A percentile compares a stretch with the other conserved stretches of the same genome.
These are phyloP conservation scores for Passer montanus DNA, from an alignment of 2,113 vertebrate species.

Conservation along the genomic window DNA sequence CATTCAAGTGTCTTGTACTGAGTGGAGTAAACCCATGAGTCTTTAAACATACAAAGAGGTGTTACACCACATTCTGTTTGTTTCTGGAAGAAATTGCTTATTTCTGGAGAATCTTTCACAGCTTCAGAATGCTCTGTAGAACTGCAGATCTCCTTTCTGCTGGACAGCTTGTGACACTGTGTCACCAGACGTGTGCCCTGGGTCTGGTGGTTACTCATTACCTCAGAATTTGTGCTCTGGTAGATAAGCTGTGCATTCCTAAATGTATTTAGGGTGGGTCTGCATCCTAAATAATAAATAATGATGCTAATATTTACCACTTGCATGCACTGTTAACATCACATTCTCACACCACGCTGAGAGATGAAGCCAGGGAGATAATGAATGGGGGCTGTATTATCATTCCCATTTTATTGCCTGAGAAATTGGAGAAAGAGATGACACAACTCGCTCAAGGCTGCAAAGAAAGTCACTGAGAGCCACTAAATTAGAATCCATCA, in stretches of 20 bases:
- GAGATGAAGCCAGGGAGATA: constrained; percentile 28
- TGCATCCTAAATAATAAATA: background rate
- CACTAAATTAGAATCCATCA: constrained; percentile 30
- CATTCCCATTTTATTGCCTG: constrained; percentile 8
- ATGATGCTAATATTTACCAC: background rate
- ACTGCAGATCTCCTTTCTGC: background rate
- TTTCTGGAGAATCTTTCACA: background rate
- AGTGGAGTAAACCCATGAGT: background rate
- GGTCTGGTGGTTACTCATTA: background rate
- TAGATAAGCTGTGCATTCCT: background rate
- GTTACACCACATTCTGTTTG: background rate
- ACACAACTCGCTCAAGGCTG: constrained; percentile 41
- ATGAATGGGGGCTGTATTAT: background rate
- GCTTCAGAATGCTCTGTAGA: background rate
- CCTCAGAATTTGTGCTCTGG: background rate
- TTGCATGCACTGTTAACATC: background rate
- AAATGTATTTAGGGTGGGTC: background rate
- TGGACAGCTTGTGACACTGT: background rate
- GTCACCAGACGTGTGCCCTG: background rate
- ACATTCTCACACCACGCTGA: background rate
- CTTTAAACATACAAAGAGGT: background rate
- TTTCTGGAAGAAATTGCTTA: background rate
- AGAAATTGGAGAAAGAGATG: constrained; percentile 49
- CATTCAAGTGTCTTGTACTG: background rate
- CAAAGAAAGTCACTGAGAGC: constrained; percentile 35